phyloP scores from a whole-genome alignment of 2,888 invertebrate species.

The Agrochola lychnidis region DNA sequence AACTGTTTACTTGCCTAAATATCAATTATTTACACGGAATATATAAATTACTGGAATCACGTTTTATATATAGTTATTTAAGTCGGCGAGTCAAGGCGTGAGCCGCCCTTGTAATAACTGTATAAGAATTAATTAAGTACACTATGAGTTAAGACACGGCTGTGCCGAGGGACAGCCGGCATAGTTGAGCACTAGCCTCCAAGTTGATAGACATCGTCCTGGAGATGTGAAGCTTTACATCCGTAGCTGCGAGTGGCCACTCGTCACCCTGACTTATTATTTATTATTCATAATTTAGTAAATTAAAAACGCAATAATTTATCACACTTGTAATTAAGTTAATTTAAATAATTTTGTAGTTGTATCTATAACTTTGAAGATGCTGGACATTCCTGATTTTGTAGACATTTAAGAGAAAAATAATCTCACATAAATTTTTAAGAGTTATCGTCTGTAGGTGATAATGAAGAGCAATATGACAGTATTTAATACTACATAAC shows the following conservation, averaged over 20 bases:
- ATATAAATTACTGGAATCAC: conserved; percentile 64
- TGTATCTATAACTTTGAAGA: conserved; percentile 45
- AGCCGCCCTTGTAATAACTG: conserved; percentile 52
- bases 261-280: conserved; percentile 41
- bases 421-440: conserved; percentile 59
- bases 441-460: conserved; percentile 72
- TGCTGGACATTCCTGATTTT: conserved; percentile 62
- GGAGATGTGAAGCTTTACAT: conserved; percentile 47
- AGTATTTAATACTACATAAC: conserved; percentile 76
- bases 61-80: conserved; percentile 62
- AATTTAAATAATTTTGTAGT: conserved; percentile 59
- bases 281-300: conserved; percentile 38
- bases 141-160: conserved; percentile 41
- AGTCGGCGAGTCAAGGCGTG: conserved; percentile 37
- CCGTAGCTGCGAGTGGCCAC: conserved; percentile 31
- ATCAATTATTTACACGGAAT: conserved; percentile 75
- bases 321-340: conserved; percentile 48
- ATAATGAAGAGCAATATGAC: conserved; percentile 83
- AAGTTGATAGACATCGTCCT: conserved; percentile 22
- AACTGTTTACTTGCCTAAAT: conserved; percentile 73
- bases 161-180: conserved; percentile 30
- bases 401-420: conserved; percentile 58
- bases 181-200: conserved; percentile 62
- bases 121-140: conserved; percentile 56
- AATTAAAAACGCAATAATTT: conserved; percentile 56